Evolutionary conservation across 2,888 invertebrate genomes (phyloP), one percentile per base, ranked within the genome.

Genomic region (Thecophora atra): DNA sequence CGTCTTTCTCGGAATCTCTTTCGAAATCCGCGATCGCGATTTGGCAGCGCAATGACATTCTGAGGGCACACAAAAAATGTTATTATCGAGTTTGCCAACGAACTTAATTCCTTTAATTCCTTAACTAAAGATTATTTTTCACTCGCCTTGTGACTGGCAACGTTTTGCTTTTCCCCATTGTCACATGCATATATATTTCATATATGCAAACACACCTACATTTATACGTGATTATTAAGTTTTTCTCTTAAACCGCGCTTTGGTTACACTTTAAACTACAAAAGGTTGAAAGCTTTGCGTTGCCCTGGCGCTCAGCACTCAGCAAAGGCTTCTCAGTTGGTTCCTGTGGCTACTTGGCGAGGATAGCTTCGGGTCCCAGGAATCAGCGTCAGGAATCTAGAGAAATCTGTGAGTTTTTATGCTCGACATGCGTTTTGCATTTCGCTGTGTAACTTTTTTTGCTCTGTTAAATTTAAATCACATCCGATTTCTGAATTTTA

Each of bases 61-160:
- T 51, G 11, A 17, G 15, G 51, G 51, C 17, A 15, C 11, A 51
- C 51, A 51, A 51, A 51, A 51, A 51, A 51, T 17, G n/a, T 17
- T 37, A 54, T 5, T 24, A 54, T 11, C 54, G 24, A 54, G 8
- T 54, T 72, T 52, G 54, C 62, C 62, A 24, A 67, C 52, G 67
- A 72, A 67, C 62, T 67, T 67, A 67, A 62, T 52, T 52, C 7
- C 15, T 52, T 15, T 37, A 52, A 26, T 17, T 8, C 19, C 51
- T 8, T 26, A n/a, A 11, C 13, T 44, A 44, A 17, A 51, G 5
- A 3, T 17, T 26, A 5, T 21, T 65, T 28, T 65, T 47, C 8
- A 24, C 51, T 44, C 51, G 17, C 30, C 13, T 51, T 69, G 66
- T 65, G 64, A 30, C 51, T 44, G 42, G 47, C 30, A 64, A 52